Percentiles rank a stretch among this genome's conserved stretches.
phyloP scores from a whole-genome alignment of 2,113 vertebrate species.

The Stomatorhinus ivindoensis region DNA sequence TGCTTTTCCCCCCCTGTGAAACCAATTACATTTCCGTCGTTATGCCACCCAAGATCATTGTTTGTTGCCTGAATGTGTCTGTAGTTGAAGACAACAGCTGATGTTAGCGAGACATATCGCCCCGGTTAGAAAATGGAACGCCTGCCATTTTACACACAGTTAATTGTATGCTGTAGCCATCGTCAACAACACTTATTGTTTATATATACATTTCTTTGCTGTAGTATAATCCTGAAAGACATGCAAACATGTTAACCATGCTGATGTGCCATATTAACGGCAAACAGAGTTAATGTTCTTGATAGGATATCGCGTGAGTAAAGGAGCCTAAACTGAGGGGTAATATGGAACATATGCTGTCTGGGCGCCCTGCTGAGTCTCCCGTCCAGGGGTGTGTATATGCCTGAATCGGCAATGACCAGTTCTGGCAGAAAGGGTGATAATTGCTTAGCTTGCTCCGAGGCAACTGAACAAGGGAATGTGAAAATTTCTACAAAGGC shows the following conservation, averaged over 20 bases:
- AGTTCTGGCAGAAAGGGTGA: neutral
- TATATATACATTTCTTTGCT: neutral
- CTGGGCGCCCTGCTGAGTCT: neutral
- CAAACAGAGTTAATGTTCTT: neutral
- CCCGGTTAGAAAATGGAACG: neutral
- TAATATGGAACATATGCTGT: neutral
- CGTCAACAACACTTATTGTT: neutral
- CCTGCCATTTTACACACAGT: conserved; percentile 5
- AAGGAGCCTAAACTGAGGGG: neutral
- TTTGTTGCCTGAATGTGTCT: neutral
- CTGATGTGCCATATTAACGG: neutral
- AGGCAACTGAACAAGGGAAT: neutral
- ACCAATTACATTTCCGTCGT: conserved; percentile 4
- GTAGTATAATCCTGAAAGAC: neutral
- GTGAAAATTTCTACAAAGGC: neutral
- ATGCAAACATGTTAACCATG: neutral
- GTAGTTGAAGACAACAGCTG: neutral
- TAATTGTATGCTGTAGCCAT: neutral
- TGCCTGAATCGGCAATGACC: neutral
- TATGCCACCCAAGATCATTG: neutral
- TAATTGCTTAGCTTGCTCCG: neutral
- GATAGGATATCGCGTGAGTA: neutral
- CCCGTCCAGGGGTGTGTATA: neutral
- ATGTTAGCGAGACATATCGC: neutral
- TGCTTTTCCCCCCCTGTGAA: neutral